Evolutionary conservation across 2,888 invertebrate species (phyloP).

Genomic region (Cataglyphis livida): DNA sequence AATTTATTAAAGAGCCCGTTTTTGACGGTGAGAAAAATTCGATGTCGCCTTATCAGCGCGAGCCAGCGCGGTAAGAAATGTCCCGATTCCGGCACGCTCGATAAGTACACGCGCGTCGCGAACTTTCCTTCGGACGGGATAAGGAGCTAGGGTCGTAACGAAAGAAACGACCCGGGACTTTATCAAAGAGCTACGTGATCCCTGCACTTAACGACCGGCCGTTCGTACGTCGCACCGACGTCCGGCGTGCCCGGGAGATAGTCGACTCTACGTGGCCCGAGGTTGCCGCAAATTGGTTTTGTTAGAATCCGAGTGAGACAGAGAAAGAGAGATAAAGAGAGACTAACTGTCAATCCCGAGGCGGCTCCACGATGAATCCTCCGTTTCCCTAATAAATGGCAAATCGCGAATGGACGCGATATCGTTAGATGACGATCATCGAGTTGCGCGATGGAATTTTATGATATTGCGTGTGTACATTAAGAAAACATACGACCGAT

Average conservation of each 20-base stretch:
- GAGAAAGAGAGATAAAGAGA: no score
- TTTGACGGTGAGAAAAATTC: slow-evolving; percentile 59
- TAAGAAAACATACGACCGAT: slow-evolving; percentile 23
- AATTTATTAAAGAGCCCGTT: slow-evolving; percentile 47
- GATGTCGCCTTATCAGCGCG: slow-evolving; percentile 66
- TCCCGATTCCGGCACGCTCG: slow-evolving; percentile 54
- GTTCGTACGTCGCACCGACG: slow-evolving; percentile 59
- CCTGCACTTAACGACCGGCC: slow-evolving; percentile 74
- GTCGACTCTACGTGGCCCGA: slow-evolving; percentile 67
- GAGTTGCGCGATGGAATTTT: slow-evolving; percentile 18
- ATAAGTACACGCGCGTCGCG: slow-evolving; percentile 71
- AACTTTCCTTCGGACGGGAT: slow-evolving; percentile 67
- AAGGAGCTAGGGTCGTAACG: slow-evolving; percentile 71
- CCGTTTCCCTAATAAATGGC: slow-evolving; percentile 28
- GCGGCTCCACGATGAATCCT: neutral
- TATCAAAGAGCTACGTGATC: slow-evolving; percentile 77
- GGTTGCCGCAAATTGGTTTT: slow-evolving; percentile 76
- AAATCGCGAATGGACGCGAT: neutral
- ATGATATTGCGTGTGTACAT: slow-evolving; percentile 1
- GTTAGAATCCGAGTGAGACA: slow-evolving; percentile 62
- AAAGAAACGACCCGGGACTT: slow-evolving; percentile 75
- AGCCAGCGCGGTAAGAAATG: slow-evolving; percentile 50
- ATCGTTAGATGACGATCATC: slow-evolving; percentile 5
- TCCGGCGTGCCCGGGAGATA: slow-evolving; percentile 61
- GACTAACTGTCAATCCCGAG: slow-evolving; percentile 26